These are phyloP conservation scores for Hiodon tergisus DNA, from an alignment of 2,113 vertebrate genomes.

Conservation along the genomic window DNA sequence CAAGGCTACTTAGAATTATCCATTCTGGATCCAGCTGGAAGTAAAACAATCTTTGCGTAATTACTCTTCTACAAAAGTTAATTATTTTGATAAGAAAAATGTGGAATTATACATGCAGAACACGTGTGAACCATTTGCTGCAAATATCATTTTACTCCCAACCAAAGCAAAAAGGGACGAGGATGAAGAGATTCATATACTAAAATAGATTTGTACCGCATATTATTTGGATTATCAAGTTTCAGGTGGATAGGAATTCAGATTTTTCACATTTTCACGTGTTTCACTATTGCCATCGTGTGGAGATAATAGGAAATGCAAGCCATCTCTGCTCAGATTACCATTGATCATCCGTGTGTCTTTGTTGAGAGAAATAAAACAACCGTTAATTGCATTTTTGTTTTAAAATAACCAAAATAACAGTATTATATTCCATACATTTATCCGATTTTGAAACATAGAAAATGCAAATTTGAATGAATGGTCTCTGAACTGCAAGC, in stretches of 20 bases:
- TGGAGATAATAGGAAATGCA: slow-evolving; percentile 3
- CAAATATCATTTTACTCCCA: neutral
- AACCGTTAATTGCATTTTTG: neutral
- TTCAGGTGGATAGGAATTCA: neutral
- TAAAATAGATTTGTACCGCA: neutral
- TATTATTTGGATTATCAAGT: neutral
- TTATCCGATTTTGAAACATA: too few species aligned
- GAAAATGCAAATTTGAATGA: too few species aligned
- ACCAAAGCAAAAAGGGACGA: neutral
- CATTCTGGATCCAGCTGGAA: neutral
- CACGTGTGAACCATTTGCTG: neutral
- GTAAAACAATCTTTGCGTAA: neutral
- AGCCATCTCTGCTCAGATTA: neutral
- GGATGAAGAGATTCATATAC: too few species aligned
- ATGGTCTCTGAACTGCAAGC: too few species aligned
- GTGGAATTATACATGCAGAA: neutral
- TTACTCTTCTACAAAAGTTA: neutral
- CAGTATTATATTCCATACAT: too few species aligned
- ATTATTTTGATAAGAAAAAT: slow-evolving; percentile 1
- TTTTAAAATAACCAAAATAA: too few species aligned
- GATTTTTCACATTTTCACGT: slow-evolving; percentile 10
- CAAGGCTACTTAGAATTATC: neutral
- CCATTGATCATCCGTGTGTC: neutral
- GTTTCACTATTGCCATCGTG: slow-evolving; percentile 13
- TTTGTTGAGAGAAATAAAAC: slow-evolving; percentile 5